Evolutionary conservation across 2,888 invertebrate species (phyloP), one percentile per base, ranked within the genome.

Genomic region (Encarsia formosa): DNA sequence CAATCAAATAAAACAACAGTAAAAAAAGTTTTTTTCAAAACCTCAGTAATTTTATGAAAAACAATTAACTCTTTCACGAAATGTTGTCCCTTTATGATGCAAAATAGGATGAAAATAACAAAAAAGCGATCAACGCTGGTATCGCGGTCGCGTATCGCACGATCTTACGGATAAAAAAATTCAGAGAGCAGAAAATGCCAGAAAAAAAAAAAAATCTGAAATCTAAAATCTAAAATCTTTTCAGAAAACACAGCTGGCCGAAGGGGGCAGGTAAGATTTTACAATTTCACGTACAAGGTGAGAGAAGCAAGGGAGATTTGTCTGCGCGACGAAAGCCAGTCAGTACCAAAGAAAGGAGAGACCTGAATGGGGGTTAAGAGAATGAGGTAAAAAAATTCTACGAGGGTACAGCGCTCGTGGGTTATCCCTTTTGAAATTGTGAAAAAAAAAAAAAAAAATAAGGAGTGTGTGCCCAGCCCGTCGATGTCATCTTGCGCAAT

Each of bases 401-500:
- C 4, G 51, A 45, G 32, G 49, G 53, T 47, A 43, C n/a, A n/a
- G n/a, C n/a, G n/a, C n/a, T n/a, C n/a, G n/a, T n/a, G n/a, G 32
- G 18, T 8, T 39, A 35, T 35, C 35, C 38, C 54, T 45, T 19
- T 54, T 48, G 44, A 42, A 49, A 52, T 31, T 4, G 26, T 26
- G 22, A 35, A 45, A 55, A 41, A 49, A 41, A 42, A 15, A 13
- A 13, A 15, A 20, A n/a, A n/a, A n/a, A n/a, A n/a, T n/a, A n/a
- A n/a, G n/a, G n/a, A n/a, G n/a, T n/a, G n/a, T n/a, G n/a, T 49
- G 42, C 49, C 29, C 40, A 22, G 13, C 44, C 34, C 54, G 42
- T 59, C 68, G 68, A 70, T 73, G 72, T 71, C 73, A 71, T 73
- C 56, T 73, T 63, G 70, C 70, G 68, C 70, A 68, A 69, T 69